phyloP scores from a whole-genome alignment of 2,888 invertebrate species.

The Sipha maydis region DNA sequence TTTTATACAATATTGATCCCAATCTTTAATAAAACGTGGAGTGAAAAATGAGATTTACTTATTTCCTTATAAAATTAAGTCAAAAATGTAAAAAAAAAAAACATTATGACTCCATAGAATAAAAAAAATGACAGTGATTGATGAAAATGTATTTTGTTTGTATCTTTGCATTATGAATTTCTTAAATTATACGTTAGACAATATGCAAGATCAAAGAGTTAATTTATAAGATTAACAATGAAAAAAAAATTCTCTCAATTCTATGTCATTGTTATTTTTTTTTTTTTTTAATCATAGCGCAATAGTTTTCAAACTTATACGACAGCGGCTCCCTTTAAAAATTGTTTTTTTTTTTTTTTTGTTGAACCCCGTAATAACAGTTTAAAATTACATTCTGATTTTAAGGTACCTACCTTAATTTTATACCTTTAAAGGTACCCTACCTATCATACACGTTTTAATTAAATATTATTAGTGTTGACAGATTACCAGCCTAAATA shows the following conservation, averaged over 20 bases:
- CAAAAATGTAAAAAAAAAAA: conserved; percentile 27
- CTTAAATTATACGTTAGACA: neutral
- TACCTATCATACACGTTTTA: no score
- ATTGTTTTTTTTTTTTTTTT: no score
- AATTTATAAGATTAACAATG: neutral
- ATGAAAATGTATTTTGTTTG: conserved; percentile 44
- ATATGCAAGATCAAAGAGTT: conserved; percentile 21
- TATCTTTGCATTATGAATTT: conserved; percentile 36
- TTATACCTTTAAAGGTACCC: no score
- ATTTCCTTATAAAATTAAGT: conserved; percentile 43
- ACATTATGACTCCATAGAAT: conserved; percentile 46
- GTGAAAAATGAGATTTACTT: conserved; percentile 40
- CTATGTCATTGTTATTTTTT: no score
- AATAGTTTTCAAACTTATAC: no score
- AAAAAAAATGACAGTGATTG: conserved; percentile 55
- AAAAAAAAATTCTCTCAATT: neutral
- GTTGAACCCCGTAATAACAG: no score
- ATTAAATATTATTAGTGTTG: no score
- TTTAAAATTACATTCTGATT: no score
- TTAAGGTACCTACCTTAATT: no score
- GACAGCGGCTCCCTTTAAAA: no score
- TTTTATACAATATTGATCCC: conserved; percentile 8
- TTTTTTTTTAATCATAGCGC: no score
- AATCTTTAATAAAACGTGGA: conserved; percentile 25
- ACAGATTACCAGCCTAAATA: no score